Evolutionary conservation across 2,113 vertebrate genomes (phyloP), one percentile per base, ranked within the genome.

Genomic region (Archilochus colubris): DNA sequence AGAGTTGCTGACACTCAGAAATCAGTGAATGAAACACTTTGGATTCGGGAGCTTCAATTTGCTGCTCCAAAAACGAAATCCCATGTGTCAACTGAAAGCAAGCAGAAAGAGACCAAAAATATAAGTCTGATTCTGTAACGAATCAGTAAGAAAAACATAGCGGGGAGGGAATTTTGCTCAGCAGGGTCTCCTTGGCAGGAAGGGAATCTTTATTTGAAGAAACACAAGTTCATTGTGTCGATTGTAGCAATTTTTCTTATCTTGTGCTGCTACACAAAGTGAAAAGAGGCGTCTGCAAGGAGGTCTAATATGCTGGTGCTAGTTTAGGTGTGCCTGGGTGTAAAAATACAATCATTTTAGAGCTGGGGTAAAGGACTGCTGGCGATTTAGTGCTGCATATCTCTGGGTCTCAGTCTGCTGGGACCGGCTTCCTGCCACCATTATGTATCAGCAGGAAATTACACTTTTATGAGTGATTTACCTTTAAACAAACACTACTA

Each of bases 401-500:
- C 98, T 98, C 95, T 76, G 83, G 88, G 94, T 95, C 97, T 97
- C 98, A 98, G 98, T 98, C 98, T 98, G 96, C 82, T 94, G 21
- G 10, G 72, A 78, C 97, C 48, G 93, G 97, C 98, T 99, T 99
- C 98, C 99, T 98, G 97, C 98, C 91, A 89, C 97, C 97, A 97
- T 97, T 95, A 97, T 97, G 98, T 98, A 98, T 98, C 97, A 97
- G 98, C 98, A 99, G 98, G 98, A 99, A 98, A 98, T 98, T 98
- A 98, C 98, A 99, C 98, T 98, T 98, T 98, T 98, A 98, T 97
- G 93, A 97, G 98, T 98, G 98, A 99, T 98, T 98, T 98, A 98
- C 98, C 98, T 99, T 98, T 98, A 98, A 99, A 98, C 98, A 99
- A 99, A 99, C 98, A 98, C 97, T 70, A 94, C 95, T 95, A 98